These are phyloP conservation scores for Capitulum mitella DNA, from an alignment of 2,888 invertebrate species.

Conservation along the genomic window DNA sequence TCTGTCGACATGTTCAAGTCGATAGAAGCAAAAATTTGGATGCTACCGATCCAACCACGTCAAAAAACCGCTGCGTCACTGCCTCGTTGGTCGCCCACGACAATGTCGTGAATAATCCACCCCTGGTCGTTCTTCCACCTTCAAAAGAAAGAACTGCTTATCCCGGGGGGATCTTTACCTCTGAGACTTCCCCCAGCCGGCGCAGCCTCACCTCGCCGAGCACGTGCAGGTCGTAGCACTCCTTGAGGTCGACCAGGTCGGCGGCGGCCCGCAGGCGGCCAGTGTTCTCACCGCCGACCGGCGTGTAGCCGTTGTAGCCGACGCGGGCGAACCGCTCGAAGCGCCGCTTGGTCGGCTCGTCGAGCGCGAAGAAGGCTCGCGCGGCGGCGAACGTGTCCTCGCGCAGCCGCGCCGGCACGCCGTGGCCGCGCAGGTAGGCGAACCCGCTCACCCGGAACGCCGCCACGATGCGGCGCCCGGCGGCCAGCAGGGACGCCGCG, in stretches of 20 bases:
- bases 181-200: too few species aligned
- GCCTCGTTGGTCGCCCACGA: too few species aligned
- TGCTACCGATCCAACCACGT: too few species aligned
- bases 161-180: background rate
- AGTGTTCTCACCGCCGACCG: background rate
- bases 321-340: background rate
- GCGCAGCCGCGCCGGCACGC: conserved; percentile 9
- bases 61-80: too few species aligned
- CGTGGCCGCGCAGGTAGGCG: conserved; percentile 33
- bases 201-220: background rate
- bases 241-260: background rate
- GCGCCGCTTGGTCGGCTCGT: background rate
- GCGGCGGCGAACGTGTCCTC: background rate
- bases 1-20: too few species aligned
- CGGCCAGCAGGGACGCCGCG: background rate
- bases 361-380: conserved; percentile 3
- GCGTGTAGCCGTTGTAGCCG: background rate
- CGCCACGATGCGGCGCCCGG: conserved; percentile 19
- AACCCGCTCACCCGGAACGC: conserved; percentile 32
- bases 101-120: too few species aligned
- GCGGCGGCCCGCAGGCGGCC: background rate
- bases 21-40: too few species aligned
- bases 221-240: conserved; percentile 11
- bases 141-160: too few species aligned
- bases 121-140: too few species aligned